phyloP scores from a whole-genome alignment of 2,113 vertebrate genomes.

The Pituophis catenifer region DNA sequence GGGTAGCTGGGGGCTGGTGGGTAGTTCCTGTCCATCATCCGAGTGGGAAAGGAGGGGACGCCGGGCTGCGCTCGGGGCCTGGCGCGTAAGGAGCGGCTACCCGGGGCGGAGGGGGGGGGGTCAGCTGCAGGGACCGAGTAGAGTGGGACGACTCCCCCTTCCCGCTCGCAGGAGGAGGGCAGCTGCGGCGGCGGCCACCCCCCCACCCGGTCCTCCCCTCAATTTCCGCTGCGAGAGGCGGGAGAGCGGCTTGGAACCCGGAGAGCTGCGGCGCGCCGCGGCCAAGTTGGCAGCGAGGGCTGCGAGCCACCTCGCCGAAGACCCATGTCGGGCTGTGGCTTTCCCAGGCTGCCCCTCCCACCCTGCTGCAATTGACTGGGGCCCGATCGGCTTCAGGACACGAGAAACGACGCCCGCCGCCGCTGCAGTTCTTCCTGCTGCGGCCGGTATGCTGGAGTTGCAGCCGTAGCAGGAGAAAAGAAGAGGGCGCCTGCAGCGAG shows the following conservation, averaged over 20 bases:
- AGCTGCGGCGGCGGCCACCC: slow-evolving; percentile 6
- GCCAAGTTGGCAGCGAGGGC: slow-evolving; percentile 10
- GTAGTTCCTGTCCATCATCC: slow-evolving; percentile 94
- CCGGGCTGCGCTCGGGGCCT: slow-evolving; percentile 23
- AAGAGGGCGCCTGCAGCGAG: not conserved
- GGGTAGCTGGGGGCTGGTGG: slow-evolving; percentile 85
- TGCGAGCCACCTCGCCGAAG: slow-evolving; percentile 29
- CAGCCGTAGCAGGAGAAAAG: not conserved
- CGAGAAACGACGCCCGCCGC: not conserved
- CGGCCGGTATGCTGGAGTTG: not conserved
- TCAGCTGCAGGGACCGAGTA: slow-evolving; percentile 39
- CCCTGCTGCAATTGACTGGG: slow-evolving; percentile 9
- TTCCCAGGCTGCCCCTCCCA: slow-evolving; percentile 51
- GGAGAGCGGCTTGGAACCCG: not conserved
- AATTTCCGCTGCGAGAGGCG: slow-evolving; percentile 29
- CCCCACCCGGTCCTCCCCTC: slow-evolving; percentile 24
- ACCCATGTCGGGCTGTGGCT: slow-evolving; percentile 44
- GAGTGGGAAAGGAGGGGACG: slow-evolving; percentile 57
- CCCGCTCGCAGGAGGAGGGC: slow-evolving; percentile 51
- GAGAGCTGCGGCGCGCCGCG: not conserved
- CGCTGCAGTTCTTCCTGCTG: not conserved
- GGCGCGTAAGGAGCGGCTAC: not conserved
- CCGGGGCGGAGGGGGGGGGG: slow-evolving; percentile 12
- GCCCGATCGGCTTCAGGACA: slow-evolving; percentile 13
- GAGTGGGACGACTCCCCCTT: slow-evolving; percentile 49